These are phyloP conservation scores for Epirrita christyi DNA, from an alignment of 2,888 invertebrate species.

Conservation along the genomic window DNA sequence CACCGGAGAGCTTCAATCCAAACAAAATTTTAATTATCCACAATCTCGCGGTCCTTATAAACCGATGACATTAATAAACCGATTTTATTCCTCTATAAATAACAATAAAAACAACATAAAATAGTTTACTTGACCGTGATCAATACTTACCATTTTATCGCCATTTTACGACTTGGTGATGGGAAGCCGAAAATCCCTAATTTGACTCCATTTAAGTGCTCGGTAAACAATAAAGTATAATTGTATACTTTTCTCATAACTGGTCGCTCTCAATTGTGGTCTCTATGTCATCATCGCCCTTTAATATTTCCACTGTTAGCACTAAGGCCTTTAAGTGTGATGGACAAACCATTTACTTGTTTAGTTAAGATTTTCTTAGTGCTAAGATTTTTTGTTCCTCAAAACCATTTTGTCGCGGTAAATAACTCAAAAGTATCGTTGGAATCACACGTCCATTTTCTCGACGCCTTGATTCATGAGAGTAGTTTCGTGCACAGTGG, in stretches of 20 bases:
- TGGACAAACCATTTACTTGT: too few species aligned
- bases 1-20: constrained; percentile 39
- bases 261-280: constrained; percentile 21
- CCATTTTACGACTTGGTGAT: constrained; percentile 73
- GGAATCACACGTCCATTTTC: constrained; percentile 23
- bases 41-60: constrained; percentile 51
- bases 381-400: not conserved
- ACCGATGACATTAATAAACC: constrained; percentile 77
- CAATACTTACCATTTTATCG: constrained; percentile 76
- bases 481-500: constrained; percentile 27
- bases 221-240: constrained; percentile 74
- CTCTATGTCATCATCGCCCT: constrained; percentile 12
- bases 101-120: constrained; percentile 82
- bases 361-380: too few species aligned
- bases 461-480: constrained; percentile 15
- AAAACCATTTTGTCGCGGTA: not conserved
- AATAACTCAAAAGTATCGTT: constrained; percentile 3
- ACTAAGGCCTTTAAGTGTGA: too few species aligned
- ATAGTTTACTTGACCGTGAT: constrained; percentile 77
- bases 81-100: constrained; percentile 80
- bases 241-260: constrained; percentile 56
- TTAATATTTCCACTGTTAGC: not conserved
- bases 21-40: constrained; percentile 45
- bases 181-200: constrained; percentile 76
- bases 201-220: constrained; percentile 78